Conservation (phyloP, 2,113 vertebrate species). For the Gallinago jamesoni region DNA sequence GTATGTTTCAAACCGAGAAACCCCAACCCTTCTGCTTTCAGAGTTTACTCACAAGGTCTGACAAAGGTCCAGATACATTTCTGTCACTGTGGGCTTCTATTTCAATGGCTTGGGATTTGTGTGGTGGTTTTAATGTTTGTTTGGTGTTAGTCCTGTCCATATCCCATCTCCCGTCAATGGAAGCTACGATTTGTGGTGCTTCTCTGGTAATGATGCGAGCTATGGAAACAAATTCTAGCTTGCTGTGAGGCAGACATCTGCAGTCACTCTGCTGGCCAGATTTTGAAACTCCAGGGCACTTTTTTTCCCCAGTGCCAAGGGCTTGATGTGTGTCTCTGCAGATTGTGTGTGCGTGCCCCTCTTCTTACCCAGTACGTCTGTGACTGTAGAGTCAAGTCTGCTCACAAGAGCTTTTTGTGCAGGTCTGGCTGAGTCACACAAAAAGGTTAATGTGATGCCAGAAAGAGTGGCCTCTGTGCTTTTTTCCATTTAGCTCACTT, state of each 20-base stretch:
- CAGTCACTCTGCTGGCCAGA: not conserved
- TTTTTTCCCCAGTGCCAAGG: not conserved
- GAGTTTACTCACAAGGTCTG: not conserved
- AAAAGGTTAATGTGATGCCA: not conserved
- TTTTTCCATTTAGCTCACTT: not conserved
- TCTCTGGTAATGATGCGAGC: not conserved
- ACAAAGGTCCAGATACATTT: not conserved
- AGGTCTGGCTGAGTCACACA: not conserved
- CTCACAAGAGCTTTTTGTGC: not conserved
- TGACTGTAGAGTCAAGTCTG: not conserved
- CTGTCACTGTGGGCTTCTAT: not conserved
- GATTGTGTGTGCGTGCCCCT: not conserved
- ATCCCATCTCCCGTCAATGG: not conserved
- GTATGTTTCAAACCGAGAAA: not conserved
- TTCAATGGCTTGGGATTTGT: not conserved
- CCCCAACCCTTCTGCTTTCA: not conserved
- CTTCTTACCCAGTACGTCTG: not conserved
- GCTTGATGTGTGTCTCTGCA: not conserved
- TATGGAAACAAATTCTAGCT: not conserved
- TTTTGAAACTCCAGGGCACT: not conserved
- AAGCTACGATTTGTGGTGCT: not conserved
- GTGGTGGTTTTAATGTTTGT: not conserved
- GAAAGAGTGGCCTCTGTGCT: not conserved
- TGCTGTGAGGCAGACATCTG: not conserved
- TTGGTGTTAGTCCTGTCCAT: not conserved